Percentiles rank a stretch among this genome's conserved stretches.
Evolutionary conservation across 1,140 invertebrate species (phyloP).

Genomic region (Lutraria rhynchaena): DNA sequence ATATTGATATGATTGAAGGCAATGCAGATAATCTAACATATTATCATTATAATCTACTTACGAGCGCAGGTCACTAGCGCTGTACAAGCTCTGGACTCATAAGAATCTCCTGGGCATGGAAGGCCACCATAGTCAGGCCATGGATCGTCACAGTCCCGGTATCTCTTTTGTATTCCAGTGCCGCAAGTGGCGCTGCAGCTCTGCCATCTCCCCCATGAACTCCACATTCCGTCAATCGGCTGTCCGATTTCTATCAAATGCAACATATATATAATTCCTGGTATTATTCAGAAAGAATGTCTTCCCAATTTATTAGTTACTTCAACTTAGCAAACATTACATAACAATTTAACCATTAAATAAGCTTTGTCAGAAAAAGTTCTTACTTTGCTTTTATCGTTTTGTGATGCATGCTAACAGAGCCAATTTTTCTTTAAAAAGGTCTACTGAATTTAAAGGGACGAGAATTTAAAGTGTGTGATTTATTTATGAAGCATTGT

Average conservation of each 20-base stretch:
- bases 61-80: background rate
- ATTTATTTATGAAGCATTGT: too few species aligned
- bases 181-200: slow-evolving; percentile 35
- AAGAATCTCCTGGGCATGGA: slow-evolving; percentile 6
- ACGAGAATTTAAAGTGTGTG: too few species aligned
- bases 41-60: background rate
- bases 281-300: too few species aligned
- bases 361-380: background rate
- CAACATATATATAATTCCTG: background rate
- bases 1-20: background rate
- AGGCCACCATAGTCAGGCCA: slow-evolving; percentile 36
- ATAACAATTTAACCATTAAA: background rate
- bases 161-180: slow-evolving; percentile 9
- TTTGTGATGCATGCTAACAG: too few species aligned
- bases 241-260: slow-evolving; percentile 20
- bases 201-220: slow-evolving; percentile 16
- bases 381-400: background rate
- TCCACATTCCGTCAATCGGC: slow-evolving; percentile 42
- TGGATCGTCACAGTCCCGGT: slow-evolving; percentile 34
- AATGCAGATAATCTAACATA: background rate
- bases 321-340: background rate
- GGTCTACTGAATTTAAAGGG: too few species aligned
- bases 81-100: slow-evolving; percentile 9
- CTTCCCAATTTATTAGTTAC: too few species aligned
- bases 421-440: too few species aligned